Evolutionary conservation across 2,888 invertebrate genomes (phyloP).

Genomic region (Seira sanloemensis): DNA sequence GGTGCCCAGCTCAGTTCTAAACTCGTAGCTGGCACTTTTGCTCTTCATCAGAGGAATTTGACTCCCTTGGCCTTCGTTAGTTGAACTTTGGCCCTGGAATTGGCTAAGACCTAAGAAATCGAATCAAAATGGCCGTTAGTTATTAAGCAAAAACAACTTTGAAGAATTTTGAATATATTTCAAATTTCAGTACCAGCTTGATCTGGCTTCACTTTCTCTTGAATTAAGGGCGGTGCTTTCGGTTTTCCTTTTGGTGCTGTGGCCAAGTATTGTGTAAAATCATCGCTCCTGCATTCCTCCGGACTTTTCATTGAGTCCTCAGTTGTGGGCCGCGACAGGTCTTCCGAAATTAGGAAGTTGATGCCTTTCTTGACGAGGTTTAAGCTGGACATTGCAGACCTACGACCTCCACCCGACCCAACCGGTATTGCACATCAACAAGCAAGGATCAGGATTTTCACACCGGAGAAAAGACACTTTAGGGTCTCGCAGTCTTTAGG

Average conservation of each 20-base stretch:
- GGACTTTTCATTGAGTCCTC: not conserved
- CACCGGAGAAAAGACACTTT: no score
- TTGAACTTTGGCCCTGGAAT: not conserved
- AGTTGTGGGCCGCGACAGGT: no score
- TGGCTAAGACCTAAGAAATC: not conserved
- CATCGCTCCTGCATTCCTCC: not conserved
- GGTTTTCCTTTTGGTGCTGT: slow-evolving; percentile 48
- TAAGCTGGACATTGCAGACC: not conserved
- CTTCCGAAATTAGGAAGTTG: not conserved
- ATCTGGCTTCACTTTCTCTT: slow-evolving; percentile 20
- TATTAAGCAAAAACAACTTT: no score
- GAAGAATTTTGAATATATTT: no score
- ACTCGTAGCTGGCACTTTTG: not conserved
- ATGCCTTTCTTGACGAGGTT: not conserved
- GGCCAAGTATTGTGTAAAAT: not conserved
- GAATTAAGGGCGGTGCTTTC: slow-evolving; percentile 39
- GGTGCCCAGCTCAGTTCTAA: not conserved
- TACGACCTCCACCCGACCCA: no score
- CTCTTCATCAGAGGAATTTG: not conserved
- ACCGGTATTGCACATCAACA: no score
- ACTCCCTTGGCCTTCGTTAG: not conserved
- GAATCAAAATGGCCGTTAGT: no score
- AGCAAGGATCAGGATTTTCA: no score
- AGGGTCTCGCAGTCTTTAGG: no score
- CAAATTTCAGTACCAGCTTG: slow-evolving; percentile 37